phyloP scores from a whole-genome alignment of 2,113 vertebrate genomes.

The Numenius arquata region DNA sequence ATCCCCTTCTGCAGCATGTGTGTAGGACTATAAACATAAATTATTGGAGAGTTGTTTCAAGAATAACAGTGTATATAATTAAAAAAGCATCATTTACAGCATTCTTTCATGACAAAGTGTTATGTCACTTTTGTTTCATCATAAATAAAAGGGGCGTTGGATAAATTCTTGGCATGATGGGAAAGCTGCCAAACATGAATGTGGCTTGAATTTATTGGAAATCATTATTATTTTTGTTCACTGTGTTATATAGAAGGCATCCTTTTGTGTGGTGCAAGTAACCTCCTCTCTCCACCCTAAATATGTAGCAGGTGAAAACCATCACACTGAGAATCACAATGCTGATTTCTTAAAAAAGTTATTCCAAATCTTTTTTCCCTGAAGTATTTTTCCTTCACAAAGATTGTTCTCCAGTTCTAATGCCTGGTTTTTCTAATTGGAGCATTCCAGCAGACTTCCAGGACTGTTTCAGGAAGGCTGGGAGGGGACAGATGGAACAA shows the following conservation, averaged over 20 bases:
- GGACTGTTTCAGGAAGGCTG: neutral
- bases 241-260: neutral
- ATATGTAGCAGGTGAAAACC: neutral
- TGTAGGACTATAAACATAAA: conserved; percentile 43
- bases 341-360: neutral
- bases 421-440: neutral
- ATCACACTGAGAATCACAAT: neutral
- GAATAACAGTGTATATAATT: conserved; percentile 58
- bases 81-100: conserved; percentile 62
- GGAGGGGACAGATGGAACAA: neutral
- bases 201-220: conserved; percentile 62
- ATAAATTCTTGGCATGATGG: conserved; percentile 61
- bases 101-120: conserved; percentile 65
- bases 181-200: conserved; percentile 62
- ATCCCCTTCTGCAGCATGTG: neutral
- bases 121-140: conserved; percentile 71
- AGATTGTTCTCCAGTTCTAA: neutral
- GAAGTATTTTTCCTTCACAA: neutral
- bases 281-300: neutral
- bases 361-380: accelerated
- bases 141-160: conserved; percentile 69
- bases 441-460: neutral
- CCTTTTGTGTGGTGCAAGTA: neutral
- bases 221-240: conserved; percentile 49
- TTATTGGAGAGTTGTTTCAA: conserved; percentile 54